Evolutionary conservation across 2,797 vertebrate genomes (phyloP), one percentile per base, ranked within the genome.

Genomic region (Yasuhikotakia modesta): DNA sequence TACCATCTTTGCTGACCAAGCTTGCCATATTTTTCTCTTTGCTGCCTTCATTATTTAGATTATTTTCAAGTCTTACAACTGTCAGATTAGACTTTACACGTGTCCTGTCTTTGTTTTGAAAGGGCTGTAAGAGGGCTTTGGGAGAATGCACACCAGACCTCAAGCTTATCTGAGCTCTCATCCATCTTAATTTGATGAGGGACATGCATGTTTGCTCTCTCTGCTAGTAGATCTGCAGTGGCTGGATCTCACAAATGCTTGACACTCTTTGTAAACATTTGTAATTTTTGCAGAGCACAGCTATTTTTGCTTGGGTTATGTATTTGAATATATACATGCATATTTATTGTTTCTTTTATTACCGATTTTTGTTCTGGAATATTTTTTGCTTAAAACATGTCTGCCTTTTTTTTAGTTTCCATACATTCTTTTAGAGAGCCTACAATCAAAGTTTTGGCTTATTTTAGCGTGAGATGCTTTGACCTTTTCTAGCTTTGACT

Each of bases 1-100:
- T 24, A 85, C 81, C 27, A 76, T 27, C 35, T 82, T 88, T 87
- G 86, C 89, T 86, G 79, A 86, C 82, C 50, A 55, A 17, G 87
- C 90, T 85, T 81, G 79, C 78, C 87, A 81, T 88, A 88, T 89
- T 89, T 83, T 89, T 87, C 87, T 83, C 87, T 83, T 87, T 80
- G 79, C 73, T 82, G 79, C 84, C 87, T 83, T 72, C 85, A 75
- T 87, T 75, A 86, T 88, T 85, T 84, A 87, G 65, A 67, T 90
- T 88, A 88, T 82, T 32, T 58, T 52, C 84, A 88, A 87, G 88
- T 89, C 86, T 90, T 85, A 87, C 83, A 85, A 60, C 84, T 88
- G 90, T 88, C 88, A 86, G 72, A 79, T 86, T 87, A 79, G 83
- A 85, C 70, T 50, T 82, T 74, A 86, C 86, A 83, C 79, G 73